Base-by-base conservation (phyloP, 2,888 invertebrate species). In the Notodonta dromedarius region DNA sequence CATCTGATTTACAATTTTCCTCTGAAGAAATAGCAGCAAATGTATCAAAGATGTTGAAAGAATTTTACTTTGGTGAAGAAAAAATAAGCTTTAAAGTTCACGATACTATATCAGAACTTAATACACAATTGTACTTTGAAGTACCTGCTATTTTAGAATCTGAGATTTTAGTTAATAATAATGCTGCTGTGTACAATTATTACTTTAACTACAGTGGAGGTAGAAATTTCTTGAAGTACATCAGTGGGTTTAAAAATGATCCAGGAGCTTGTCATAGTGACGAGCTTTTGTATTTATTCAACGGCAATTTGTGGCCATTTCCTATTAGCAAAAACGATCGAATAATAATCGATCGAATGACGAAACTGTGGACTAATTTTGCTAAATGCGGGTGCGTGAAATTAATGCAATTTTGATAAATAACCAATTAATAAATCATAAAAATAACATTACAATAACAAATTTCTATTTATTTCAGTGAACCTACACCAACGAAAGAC, bases 21-120 rank as follows among this genome's bases (percentile, higher is more conserved):
- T 77, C 84, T 2, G 84, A 88, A 64, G 69, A 78, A n/a, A 81
- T 85, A 79, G 90, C 86, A 2, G 70, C 74, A 1, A 62, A 65
- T 48, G 74, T 78, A 12, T 82, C 89, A 14, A 74, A 74, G 62
- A 73, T 80, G 73, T 65, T 91, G 32, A 84, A 79, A 80, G 75
- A 90, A 73, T 75, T 93, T 61, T 95, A 94, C 24, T 89, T 94
- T 57, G 87, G 84, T 61, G 83, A 86, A 77, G 91, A 94, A 57
- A 87, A 42, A 78, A 91, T 84, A 74, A 93, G 66, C 86, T 86
- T 81, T 82, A 87, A 78, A 57, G 84, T 65, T 62, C 82, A 77
- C 77, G 84, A 76, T 81, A 91, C 85, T 78, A 75, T 88, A 44
- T 76, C 85, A 6, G 83, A 88, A 59, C 61, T 91, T 1, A 89